Base-by-base conservation (phyloP, 2,888 invertebrate species). In the Acleris laterana region DNA sequence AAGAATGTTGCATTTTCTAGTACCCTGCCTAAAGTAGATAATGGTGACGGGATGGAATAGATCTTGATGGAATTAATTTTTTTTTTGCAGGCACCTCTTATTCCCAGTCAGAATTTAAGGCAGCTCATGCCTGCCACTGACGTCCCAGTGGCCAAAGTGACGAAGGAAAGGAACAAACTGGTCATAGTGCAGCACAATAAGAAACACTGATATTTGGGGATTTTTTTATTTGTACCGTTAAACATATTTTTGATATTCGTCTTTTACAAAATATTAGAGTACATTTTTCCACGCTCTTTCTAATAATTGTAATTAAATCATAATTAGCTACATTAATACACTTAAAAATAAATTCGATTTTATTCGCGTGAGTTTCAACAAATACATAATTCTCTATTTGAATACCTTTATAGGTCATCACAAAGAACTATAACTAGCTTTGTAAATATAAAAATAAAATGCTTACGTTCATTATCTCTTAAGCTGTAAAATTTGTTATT, bases 111-210 rank as follows among this genome's bases (percentile, higher is more conserved):
- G 78, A 95, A 95, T 75, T 83, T 96, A 52, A 94, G 95, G 67
- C 96, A 96, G 77, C 84, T 96, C 55, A 95, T 94, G 88, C 93
- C 95, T 42, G 94, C 95, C 0, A 94, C 94, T 32, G 93, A 94
- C 49, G 83, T 93, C 38, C 95, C 95, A 0, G 95, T 94, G 38
- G 96, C 97, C 1, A 97, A 96, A 87, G 97, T 97, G 42, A 97
- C 97, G 0, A 94, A 96, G 70, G 95, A 96, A 82, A 96, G 96
- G 81, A 97, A 97, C 83, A 97, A 97, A 81, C 94, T 97, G 16
- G 96, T 97, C 68, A 96, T 97, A 75, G 94, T 95, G 68, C 96
- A 96, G 70, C 95, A 95, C 77, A 95, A 94, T 64, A 94, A 94
- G 77, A 90, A 89, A 73, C 89, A 86, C 82, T 89, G 88, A 90